phyloP scores from a whole-genome alignment of 53 echinoderm and acorn worm genomes.

The Hippasteria phrygiana region DNA sequence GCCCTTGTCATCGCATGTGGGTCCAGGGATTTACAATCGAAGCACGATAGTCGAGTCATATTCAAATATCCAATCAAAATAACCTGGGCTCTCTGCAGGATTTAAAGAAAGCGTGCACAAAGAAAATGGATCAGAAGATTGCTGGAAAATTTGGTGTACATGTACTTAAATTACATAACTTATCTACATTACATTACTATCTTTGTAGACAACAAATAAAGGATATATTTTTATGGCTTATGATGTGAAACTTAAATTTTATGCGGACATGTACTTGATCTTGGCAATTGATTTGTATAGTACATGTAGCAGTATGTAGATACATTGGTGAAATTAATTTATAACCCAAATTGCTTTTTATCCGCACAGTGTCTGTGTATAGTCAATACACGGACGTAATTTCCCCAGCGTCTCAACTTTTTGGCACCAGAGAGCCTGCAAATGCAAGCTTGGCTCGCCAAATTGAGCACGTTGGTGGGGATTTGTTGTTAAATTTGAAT shows the following conservation, averaged over 20 bases:
- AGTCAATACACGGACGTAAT: background rate
- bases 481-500: background rate
- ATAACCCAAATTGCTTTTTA: background rate
- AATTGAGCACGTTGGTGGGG: constrained; percentile 11
- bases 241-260: background rate
- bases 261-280: background rate
- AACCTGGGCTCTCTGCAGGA: background rate
- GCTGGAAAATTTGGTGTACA: background rate
- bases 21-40: constrained; percentile 14
- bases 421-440: constrained; percentile 13
- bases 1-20: constrained; percentile 5
- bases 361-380: background rate
- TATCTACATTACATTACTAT: too few relatives aligned
- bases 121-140: background rate
- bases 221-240: background rate
- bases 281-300: background rate
- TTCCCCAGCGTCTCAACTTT: constrained; percentile 24
- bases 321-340: background rate
- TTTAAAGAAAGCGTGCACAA: constrained; percentile 15
- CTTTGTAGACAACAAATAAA: too few relatives aligned
- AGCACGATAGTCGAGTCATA: background rate
- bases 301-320: background rate
- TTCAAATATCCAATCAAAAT: background rate
- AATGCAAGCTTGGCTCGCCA: background rate
- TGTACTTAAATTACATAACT: too few relatives aligned